Percentiles rank a stretch among this genome's conserved stretches.
Conservation (phyloP, 1,140 invertebrate species). For the Magallana gigas region DNA sequence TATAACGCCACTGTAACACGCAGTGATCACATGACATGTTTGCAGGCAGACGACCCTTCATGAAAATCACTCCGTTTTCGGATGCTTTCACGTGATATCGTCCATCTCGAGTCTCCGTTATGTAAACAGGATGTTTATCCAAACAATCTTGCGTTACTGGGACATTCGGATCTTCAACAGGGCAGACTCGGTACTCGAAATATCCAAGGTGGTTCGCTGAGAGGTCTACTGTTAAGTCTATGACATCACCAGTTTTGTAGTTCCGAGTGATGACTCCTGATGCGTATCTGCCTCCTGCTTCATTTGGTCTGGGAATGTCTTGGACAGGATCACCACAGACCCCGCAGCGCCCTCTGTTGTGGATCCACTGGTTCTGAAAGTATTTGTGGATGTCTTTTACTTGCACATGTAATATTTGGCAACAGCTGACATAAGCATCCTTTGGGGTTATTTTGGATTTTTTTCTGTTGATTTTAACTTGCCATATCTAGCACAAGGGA, state of each 20-base stretch:
- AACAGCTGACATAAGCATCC: too few relatives aligned
- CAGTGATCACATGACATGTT: slow-evolving; percentile 44
- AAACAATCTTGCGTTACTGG: slow-evolving; percentile 64
- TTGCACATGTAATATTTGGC: too few relatives aligned
- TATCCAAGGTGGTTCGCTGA: slow-evolving; percentile 64
- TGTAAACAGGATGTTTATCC: slow-evolving; percentile 47
- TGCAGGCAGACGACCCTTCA: slow-evolving; percentile 47
- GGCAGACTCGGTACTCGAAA: slow-evolving; percentile 70
- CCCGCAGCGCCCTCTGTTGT: slow-evolving; percentile 77
- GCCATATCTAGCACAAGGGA: too few relatives aligned
- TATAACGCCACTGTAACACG: slow-evolving; percentile 51
- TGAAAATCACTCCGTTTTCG: slow-evolving; percentile 43
- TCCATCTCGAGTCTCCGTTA: slow-evolving; percentile 45
- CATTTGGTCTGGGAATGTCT: slow-evolving; percentile 68
- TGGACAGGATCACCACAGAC: slow-evolving; percentile 78
- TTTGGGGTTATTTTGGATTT: too few relatives aligned
- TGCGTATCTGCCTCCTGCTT: slow-evolving; percentile 76
- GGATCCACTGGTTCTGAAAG: slow-evolving; percentile 18
- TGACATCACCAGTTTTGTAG: slow-evolving; percentile 68
- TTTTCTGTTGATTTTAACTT: too few relatives aligned
- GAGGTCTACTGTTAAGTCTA: slow-evolving; percentile 62
- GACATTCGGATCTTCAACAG: slow-evolving; percentile 81
- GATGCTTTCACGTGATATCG: slow-evolving; percentile 45
- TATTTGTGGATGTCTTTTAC: too few relatives aligned
- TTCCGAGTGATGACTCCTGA: slow-evolving; percentile 72